Base-by-base conservation (phyloP, 2,113 vertebrate species). In the Amazona vittata region DNA sequence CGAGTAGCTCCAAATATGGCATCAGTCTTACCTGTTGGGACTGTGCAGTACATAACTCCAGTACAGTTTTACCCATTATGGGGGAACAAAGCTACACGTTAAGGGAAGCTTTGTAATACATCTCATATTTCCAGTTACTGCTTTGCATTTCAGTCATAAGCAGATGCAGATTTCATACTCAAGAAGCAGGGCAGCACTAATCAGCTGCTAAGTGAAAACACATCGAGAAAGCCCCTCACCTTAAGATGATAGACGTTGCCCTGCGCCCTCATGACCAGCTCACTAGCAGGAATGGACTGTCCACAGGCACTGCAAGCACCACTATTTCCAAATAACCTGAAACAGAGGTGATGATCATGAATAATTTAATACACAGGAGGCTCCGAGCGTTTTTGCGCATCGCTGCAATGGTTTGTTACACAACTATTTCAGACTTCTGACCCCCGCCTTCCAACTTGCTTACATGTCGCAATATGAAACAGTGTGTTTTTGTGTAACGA, bases 231-330 rank as follows among this genome's bases (percentile, higher is more conserved):
- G 4, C 0, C 37, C 33, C 95, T 97, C 98, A 99, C 99, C 99
- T 99, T 99, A 98, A 99, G 99, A 98, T 99, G 99, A 98, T 99
- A 99, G 96, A 99, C 99, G 46, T 99, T 99, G 98, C 99, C 99
- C 97, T 99, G 99, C 59, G 99, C 99, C 98, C 99, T 98, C 99
- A 99, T 99, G 98, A 99, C 99, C 96, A 99, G 98, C 97, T 99
- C 99, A 11, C 99, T 99, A 90, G 99, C 99, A 96, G 99, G 99
- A 96, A 99, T 99, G 74, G 99, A 99, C 98, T 99, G 99, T 97
- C 99, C 99, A 67, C 99, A 99, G 62, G 99, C 99, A 31, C 99
- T 99, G 99, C 99, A 99, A 60, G 99, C 99, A 79, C 99, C 99
- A 16, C 99, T 99, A 97, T 99, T 99, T 78, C 99, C 99, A 97